Base-by-base conservation (phyloP, 2,888 invertebrate genomes). In the Callinectes sapidus region DNA sequence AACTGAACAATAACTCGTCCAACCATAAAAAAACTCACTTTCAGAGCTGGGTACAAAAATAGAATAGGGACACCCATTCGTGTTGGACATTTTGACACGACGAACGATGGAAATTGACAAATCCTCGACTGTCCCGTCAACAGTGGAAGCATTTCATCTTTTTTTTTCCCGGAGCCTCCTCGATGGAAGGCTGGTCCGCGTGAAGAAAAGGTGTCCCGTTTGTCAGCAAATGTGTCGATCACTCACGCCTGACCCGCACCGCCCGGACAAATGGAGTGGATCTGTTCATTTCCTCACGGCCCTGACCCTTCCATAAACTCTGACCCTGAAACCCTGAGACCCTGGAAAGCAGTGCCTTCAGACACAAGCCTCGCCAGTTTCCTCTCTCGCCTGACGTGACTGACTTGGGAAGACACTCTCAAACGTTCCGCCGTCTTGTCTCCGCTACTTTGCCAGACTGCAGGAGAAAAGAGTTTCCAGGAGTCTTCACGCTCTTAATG, bases 151-250 rank as follows among this genome's bases (percentile, higher is more conserved):
- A n/a, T 71, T 71, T 71, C 13, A 13, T n/a, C 23, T 61, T 61
- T 61, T 61, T 61, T 61, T 2, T 61, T 23, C 61, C 23, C n/a
- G n/a, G n/a, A n/a, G 61, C 23, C 23, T 23, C 18, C 5, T 18
- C 18, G 61, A 61, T 61, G 61, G 61, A 23, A 23, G 18, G 18
- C 18, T 23, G 61, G 61, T 61, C 61, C 1, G 61, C 23, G 61
- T 16, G 23, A 61, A 61, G 61, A 61, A 61, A 61, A 61, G 61
- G 23, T 18, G 61, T 61, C 61, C 0, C n/a, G 71, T 71, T 71
- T 28, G 71, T 71, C 71, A 71, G 71, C 71, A 71, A 71, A 71
- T 71, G 71, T 71, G 71, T 71, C 71, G 23, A 71, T 71, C 71
- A 71, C 23, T 71, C 71, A 71, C 28, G 28, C n/a, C n/a, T 28